Evolutionary conservation across 1,140 invertebrate genomes (phyloP), one percentile per base, ranked within the genome.

Genomic region (Drosophila athabasca): DNA sequence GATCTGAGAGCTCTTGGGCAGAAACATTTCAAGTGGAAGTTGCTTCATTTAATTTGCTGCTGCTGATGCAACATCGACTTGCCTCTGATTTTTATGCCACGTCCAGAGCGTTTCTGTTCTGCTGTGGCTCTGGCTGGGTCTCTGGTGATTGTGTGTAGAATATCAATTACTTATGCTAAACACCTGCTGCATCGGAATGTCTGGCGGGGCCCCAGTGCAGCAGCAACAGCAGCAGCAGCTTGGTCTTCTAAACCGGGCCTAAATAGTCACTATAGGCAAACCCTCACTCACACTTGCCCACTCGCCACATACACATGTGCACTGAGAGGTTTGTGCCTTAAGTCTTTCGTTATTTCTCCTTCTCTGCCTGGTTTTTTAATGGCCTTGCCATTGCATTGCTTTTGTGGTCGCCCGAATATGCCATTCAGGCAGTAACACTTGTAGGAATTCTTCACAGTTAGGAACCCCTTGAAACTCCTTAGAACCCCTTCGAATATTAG

Each of bases 121-220:
- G 41, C 54, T 59, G 54, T 52, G 19, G 26, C 50, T 53, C 54
- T 46, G 50, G 26, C 48, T 15, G 41, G 24, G 49, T 55, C 59
- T 71, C 41, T 67, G 58, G 60, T 72, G 81, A 82, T 82, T 90
- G 83, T 90, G 89, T 89, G 84, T 87, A 80, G 89, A 90, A 90
- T 90, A 90, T 90, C 89, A 90, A 90, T 90, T 90, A 90, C 89
- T 90, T 90, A 84, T 89, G 84, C 89, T 90, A 90, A 90, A 90
- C 89, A 90, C 89, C 89, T 90, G 89, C 89, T 90, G 76, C 89
- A 90, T 90, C 76, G 89, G 89, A 90, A 90, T 90, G 88, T 82
- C 75, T 88, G 77, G 66, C 60, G 54, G 61, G 8, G 24, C 74
- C 64, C 73, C 73, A 62, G 39, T 58, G 67, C 59, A 72, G 17